Conservation (phyloP, 2,888 invertebrate genomes). For the Drosophila multiciliata region DNA sequence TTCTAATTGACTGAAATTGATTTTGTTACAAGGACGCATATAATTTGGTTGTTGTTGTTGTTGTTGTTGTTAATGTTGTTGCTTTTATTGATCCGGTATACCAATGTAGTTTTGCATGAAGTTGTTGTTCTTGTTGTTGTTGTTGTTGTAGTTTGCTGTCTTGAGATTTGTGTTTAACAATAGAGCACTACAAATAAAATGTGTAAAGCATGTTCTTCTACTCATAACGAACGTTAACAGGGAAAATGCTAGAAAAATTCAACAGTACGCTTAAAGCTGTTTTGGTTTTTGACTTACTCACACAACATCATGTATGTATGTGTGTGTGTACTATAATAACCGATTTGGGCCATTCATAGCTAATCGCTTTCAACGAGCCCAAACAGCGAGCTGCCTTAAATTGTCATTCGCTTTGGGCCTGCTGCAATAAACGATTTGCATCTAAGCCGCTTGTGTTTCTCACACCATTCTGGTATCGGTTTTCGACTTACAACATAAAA, state of each 20-base stretch:
- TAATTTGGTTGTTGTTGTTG: conserved; percentile 50
- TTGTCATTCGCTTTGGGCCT: conserved; percentile 1
- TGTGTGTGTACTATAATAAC: conserved; percentile 34
- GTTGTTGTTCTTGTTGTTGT: conserved; percentile 21
- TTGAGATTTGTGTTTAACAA: conserved; percentile 42
- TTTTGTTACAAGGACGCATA: conserved; percentile 84
- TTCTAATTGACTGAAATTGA: conserved; percentile 84
- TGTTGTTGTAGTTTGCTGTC: conserved; percentile 29
- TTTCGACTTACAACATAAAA: conserved; percentile 51
- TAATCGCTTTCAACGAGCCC: conserved; percentile 18
- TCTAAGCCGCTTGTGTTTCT: conserved; percentile 6
- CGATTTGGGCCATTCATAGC: conserved; percentile 14
- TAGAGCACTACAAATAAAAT: conserved; percentile 64
- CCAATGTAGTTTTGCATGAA: conserved; percentile 51
- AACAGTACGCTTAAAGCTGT: conserved; percentile 76
- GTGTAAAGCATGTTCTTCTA: conserved; percentile 53
- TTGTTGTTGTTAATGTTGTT: conserved; percentile 38
- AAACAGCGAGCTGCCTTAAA: conserved; percentile 12
- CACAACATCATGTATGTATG: conserved; percentile 34
- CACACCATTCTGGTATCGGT: conserved; percentile 16
- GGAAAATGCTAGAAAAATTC: conserved; percentile 67
- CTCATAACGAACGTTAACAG: conserved; percentile 73
- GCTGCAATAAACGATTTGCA: conserved; percentile 29
- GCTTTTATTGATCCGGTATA: conserved; percentile 52
- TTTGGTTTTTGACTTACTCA: conserved; percentile 38